Percentiles rank a stretch among this genome's conserved stretches.
Evolutionary conservation across 1,140 invertebrate genomes (phyloP).

Genomic region (Zophobas morio): DNA sequence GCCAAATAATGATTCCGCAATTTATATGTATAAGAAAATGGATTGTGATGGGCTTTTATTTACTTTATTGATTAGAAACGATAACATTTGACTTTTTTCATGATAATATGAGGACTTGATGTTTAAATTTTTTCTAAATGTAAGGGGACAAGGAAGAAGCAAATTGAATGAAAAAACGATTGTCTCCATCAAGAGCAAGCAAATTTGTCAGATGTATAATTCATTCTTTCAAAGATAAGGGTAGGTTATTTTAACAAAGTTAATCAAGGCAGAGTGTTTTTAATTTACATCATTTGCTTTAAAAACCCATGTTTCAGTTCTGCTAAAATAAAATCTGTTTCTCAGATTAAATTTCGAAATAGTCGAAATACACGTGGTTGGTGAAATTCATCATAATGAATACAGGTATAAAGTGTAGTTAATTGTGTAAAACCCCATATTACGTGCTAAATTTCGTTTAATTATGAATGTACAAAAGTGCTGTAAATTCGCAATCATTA

Average conservation of each 20-base stretch:
- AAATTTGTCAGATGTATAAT: conserved; percentile 24
- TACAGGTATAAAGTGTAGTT: too few species aligned
- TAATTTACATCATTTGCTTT: background rate
- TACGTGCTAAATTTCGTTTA: too few species aligned
- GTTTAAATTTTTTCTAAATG: background rate
- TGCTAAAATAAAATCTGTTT: too few species aligned
- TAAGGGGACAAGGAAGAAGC: background rate
- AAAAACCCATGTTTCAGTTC: background rate
- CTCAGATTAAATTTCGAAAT: too few species aligned
- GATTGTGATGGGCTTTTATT: background rate
- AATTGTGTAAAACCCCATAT: too few species aligned
- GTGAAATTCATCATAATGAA: too few species aligned
- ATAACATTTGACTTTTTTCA: too few species aligned
- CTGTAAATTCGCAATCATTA: background rate
- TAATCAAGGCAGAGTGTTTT: conserved; percentile 12
- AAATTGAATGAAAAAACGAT: conserved; percentile 20
- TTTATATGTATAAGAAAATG: background rate
- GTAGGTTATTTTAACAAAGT: background rate
- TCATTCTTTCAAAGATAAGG: conserved; percentile 16
- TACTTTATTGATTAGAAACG: too few species aligned
- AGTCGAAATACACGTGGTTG: too few species aligned
- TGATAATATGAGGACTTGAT: too few species aligned
- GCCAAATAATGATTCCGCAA: conserved; percentile 5
- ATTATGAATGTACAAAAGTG: background rate
- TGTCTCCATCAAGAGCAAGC: conserved; percentile 4